Base-by-base conservation (phyloP, 2,888 invertebrate genomes). In the Allolobophora icterica region DNA sequence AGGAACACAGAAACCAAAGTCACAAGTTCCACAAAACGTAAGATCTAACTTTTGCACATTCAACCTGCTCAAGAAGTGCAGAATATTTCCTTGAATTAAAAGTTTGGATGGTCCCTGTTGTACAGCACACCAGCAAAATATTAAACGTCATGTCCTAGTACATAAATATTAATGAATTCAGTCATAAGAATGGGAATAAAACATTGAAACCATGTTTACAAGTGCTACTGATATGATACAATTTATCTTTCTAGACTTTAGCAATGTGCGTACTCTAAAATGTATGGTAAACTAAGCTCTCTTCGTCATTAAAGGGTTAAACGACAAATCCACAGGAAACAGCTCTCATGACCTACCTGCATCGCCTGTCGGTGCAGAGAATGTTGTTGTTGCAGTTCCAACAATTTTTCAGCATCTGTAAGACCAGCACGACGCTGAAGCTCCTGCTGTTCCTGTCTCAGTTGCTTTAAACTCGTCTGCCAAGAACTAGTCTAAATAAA, bases 381-480 rank as follows among this genome's bases (percentile, higher is more conserved):
- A 93, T 96, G 96, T 90, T 95, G 94, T 91, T 95, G 94, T 92
- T 96, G 96, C 90, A 96, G 93, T 91, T 96, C 96, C 58, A 95
- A 94, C 91, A 94, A 94, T 45, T 93, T 93, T 24, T 93, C 94
- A 13, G 93, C 93, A 89, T 94, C 94, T n/a, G 94, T 91, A 87
- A 92, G 93, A 17, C 92, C 92, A 91, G 92, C 94, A 93, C 95
- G n/a, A 45, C 84, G 89, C 83, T 92, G 92, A 35, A 98, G 94
- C 93, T 97, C 97, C 93, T 97, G 97, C 94, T 97, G 97, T 95
- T 98, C 97, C 91, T 97, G 97, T 91, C 97, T 96, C 0, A 97
- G 96, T 21, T 89, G 90, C 91, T 83, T 91, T 90, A 92, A 45
- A 83, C 91, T 90, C 38, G 92, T 90, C 84, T 92, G 91, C 89